These are phyloP conservation scores for Poeciliopsis retropinna DNA, from an alignment of 2,113 vertebrate genomes.

Conservation along the genomic window DNA sequence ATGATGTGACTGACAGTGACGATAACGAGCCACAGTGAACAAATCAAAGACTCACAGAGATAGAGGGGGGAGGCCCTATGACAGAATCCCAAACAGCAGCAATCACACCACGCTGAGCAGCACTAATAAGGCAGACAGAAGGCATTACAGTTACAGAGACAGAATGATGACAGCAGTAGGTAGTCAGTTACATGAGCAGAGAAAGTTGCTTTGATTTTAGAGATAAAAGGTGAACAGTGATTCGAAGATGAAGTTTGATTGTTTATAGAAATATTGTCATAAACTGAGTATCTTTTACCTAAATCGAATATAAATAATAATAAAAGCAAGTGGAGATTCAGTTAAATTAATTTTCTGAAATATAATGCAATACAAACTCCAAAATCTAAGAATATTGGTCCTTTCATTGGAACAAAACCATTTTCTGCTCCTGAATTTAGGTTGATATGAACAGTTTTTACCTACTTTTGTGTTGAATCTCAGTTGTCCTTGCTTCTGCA, in stretches of 20 bases:
- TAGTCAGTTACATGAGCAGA: background rate
- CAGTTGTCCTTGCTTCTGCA: too few species aligned
- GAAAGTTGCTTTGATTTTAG: background rate
- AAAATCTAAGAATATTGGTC: too few species aligned
- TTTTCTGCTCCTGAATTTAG: too few species aligned
- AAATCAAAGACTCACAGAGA: background rate
- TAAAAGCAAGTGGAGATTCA: background rate
- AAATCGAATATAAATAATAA: background rate
- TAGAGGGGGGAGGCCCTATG: background rate
- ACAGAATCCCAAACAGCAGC: background rate
- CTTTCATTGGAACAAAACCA: too few species aligned
- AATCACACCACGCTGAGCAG: constrained; percentile 1
- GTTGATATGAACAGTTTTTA: background rate
- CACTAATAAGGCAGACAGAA: background rate
- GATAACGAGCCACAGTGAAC: constrained; percentile 23
- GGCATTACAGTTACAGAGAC: background rate
- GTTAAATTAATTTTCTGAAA: background rate
- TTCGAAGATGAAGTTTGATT: background rate
- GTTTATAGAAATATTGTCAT: too few species aligned
- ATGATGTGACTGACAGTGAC: constrained; percentile 5
- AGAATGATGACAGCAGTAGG: background rate
- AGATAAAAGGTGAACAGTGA: constrained; percentile 20
- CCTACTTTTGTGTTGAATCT: too few species aligned
- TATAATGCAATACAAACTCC: background rate
- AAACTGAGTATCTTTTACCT: background rate